Conservation (phyloP, 1,140 invertebrate genomes). For the Reticulitermes speratus region DNA sequence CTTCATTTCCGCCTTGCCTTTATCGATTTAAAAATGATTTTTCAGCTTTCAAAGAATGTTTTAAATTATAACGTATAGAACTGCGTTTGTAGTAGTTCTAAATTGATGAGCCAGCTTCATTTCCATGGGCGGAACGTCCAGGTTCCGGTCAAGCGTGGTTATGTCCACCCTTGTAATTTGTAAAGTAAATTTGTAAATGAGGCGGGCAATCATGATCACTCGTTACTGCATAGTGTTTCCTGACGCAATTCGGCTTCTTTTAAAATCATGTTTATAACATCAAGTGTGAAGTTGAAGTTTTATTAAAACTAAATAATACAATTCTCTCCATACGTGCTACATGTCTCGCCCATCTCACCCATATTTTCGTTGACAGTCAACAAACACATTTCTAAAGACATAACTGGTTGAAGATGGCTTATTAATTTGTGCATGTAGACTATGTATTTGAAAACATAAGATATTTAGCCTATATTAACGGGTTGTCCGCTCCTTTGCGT, state of each 20-base stretch:
- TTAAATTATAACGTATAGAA: neutral
- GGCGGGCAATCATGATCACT: neutral
- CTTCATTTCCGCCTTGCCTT: neutral
- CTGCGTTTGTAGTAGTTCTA: neutral
- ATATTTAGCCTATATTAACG: no score
- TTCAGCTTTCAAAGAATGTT: neutral
- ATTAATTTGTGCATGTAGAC: no score
- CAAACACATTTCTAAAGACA: no score
- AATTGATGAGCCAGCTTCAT: neutral
- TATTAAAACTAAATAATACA: no score
- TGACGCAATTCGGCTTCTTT: neutral
- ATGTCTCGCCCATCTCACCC: no score
- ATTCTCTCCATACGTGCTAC: no score
- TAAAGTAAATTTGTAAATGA: neutral
- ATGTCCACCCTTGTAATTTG: slow-evolving; percentile 9
- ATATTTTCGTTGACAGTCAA: no score
- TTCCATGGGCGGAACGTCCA: neutral
- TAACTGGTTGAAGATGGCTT: no score
- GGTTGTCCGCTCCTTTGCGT: no score
- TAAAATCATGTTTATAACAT: neutral
- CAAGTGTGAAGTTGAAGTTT: no score
- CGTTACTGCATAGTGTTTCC: neutral
- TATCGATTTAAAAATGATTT: neutral
- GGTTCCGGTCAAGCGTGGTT: neutral
- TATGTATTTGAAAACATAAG: no score